These are phyloP conservation scores for Ecdyonurus torrentis DNA, from an alignment of 2,888 invertebrate species.

Conservation along the genomic window DNA sequence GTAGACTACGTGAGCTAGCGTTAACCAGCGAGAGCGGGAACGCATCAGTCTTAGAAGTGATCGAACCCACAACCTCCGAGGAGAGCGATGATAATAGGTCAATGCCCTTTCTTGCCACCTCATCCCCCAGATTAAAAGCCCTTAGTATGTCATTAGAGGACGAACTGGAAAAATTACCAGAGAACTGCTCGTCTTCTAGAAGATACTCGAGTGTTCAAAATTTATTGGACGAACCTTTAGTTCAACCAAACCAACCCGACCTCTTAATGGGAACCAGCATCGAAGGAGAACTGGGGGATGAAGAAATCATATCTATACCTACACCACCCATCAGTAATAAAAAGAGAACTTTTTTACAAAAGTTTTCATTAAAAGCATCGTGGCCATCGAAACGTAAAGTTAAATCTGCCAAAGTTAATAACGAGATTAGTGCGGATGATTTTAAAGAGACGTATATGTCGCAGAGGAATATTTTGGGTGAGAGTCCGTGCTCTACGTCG, in stretches of 20 bases:
- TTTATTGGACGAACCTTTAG: not conserved
- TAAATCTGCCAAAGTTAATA: not conserved
- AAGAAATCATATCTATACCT: not conserved
- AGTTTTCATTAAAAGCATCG: slow-evolving; percentile 6
- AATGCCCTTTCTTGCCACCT: not conserved
- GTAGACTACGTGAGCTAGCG: slow-evolving; percentile 15
- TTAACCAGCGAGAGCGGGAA: slow-evolving; percentile 18
- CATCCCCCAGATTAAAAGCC: slow-evolving; percentile 3
- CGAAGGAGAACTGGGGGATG: not conserved
- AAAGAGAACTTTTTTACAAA: slow-evolving; percentile 8
- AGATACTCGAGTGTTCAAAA: not conserved
- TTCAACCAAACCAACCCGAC: slow-evolving; percentile 7
- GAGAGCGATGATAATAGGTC: slow-evolving; percentile 15
- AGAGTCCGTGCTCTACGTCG: not conserved
- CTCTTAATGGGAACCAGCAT: slow-evolving; percentile 7
- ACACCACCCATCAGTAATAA: not conserved
- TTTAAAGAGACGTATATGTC: slow-evolving; percentile 9
- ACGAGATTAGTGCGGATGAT: slow-evolving; percentile 7
- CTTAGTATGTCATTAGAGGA: slow-evolving; percentile 10
- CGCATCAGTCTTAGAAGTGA: slow-evolving; percentile 21
- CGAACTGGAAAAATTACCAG: slow-evolving; percentile 3
- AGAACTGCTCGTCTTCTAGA: not conserved
- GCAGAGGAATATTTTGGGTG: slow-evolving; percentile 4
- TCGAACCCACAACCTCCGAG: slow-evolving; percentile 20
- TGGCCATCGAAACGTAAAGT: slow-evolving; percentile 9